Percentiles rank a stretch among this genome's conserved stretches.
phyloP scores from a whole-genome alignment of 2,113 vertebrate genomes.

The Pterocles burchelli region DNA sequence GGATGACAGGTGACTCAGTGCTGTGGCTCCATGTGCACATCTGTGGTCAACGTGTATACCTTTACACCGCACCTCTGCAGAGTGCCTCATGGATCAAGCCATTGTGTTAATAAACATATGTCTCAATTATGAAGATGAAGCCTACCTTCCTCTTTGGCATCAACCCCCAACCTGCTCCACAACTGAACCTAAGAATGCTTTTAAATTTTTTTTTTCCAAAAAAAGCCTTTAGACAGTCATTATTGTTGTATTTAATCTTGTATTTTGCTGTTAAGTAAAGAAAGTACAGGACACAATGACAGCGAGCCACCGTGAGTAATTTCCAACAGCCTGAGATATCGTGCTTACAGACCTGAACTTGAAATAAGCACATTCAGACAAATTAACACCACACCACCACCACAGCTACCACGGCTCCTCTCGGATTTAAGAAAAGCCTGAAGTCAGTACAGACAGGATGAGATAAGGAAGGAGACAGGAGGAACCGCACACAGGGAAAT shows the following conservation, averaged over 20 bases:
- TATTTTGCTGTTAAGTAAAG: neutral
- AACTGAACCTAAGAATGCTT: neutral
- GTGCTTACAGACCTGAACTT: neutral
- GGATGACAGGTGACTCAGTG: slow-evolving; percentile 55
- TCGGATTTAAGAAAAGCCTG: neutral
- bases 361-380: neutral
- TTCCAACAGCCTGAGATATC: neutral
- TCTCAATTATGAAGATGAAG: neutral
- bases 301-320: fast-evolving
- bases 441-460: neutral
- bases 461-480: slow-evolving; percentile 31
- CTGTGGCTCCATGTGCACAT: neutral
- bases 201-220: neutral
- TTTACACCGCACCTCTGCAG: neutral
- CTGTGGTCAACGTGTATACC: neutral
- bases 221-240: neutral
- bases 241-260: neutral
- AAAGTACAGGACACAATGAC: fast-evolving
- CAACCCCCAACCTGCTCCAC: neutral
- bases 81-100: neutral
- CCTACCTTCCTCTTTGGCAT: neutral
- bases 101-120: neutral
- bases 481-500: neutral
- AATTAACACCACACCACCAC: neutral
- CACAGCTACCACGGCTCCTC: neutral